Evolutionary conservation across 2,888 invertebrate genomes (phyloP), one percentile per base, ranked within the genome.

Genomic region (Euproctis similis): DNA sequence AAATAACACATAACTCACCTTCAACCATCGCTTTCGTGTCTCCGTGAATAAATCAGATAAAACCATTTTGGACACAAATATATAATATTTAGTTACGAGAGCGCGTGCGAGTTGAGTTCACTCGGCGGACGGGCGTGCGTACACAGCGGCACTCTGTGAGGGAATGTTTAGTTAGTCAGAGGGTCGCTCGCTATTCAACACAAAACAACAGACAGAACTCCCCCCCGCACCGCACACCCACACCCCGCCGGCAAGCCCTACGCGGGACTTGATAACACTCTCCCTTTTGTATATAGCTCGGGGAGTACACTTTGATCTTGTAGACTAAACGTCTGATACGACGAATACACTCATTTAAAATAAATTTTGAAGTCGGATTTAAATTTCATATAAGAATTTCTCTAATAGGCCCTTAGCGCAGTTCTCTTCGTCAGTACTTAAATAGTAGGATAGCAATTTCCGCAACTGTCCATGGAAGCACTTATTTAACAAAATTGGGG

Each of bases 31-130:
- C 62, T 73, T 68, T 36, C 81, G 57, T 8, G 82, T 84, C 53
- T 81, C 82, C 40, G 80, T 80, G 53, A 81, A 52, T 39, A 84
- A 80, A 35, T 81, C 81, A 13, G 78, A 66, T 19, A 84, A 59
- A 62, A 82, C 82, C 82, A 84, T 84, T 31, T 41, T 57, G 26
- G 26, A 14, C 35, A 32, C 30, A 31, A 28, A 35, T 24, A n/a
- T n/a, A n/a, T n/a, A n/a, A n/a, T n/a, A n/a, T n/a, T n/a, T n/a
- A n/a, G n/a, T n/a, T n/a, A n/a, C n/a, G n/a, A n/a, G n/a, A n/a
- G n/a, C 52, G 53, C 49, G 40, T 37, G 45, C 30, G 30, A 30
- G 20, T 20, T 10, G 33, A 38, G 30, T 43, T 39, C 4, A 27
- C 17, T 31, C 22, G 21, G 23, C 26, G 31, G 39, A 37, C 29